Evolutionary conservation across 2,113 vertebrate species (phyloP), one percentile per base, ranked within the genome.

Genomic region (Prionailurus bengalensis): DNA sequence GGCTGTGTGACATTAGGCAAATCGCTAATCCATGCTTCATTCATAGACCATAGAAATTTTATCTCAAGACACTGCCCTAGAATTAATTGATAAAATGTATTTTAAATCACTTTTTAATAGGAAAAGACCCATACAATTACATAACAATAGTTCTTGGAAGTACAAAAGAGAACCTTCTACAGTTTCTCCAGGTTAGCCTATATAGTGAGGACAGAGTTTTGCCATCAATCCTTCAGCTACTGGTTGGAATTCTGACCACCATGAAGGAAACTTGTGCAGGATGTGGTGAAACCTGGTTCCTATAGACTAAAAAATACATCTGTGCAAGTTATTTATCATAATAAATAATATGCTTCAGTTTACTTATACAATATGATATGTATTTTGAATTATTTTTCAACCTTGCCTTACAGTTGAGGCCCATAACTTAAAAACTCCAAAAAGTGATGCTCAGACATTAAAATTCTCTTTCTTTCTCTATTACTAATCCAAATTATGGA

Each of bases 331-430:
- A 74, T 21, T 95, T 66, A 42, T 65, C 39, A 70, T 85, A 82
- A 29, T 61, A 80, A 71, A 74, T 23, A 25, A 1, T 7, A 19
- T 76, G 15, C 84, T 63, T 96, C 45, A 25, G 14, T 68, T 73
- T 86, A 58, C 36, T 39, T 89, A 89, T 94, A 58, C 31, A 45
- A 61, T 63, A 16, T 83, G 61, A 25, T 61, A 66, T 53, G 14
- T 53, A 63, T 78, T 85, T 68, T 89, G 13, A 36, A 45, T 68
- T 92, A 73, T 78, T 53, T 96, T 89, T 94, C 53, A 70, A 95
- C 3, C 21, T 74, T 90, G 70, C 21, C 55, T 94, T 90, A 73
- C 89, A 94, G 96, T 55, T 87, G 12, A 90, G 19, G 53, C 12
- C 74, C 25, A 23, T 74, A 88, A 48, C 86, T 94, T 79, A 23